These are phyloP conservation scores for Eupithecia dodoneata DNA, from an alignment of 2,888 invertebrate species.

Conservation along the genomic window DNA sequence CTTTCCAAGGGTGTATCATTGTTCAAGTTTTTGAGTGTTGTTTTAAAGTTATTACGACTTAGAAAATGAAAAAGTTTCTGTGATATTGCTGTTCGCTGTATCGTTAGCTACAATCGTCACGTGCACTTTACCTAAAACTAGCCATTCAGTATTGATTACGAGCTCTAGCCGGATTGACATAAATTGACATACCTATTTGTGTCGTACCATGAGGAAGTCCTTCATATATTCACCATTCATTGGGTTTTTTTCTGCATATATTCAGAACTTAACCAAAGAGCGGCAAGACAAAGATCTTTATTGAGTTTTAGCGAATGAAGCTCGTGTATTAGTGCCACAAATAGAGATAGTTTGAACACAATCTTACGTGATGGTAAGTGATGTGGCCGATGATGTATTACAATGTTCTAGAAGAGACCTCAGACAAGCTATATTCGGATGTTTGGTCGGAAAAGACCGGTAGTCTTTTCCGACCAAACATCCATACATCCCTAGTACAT, in stretches of 20 bases:
- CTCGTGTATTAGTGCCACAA: not conserved
- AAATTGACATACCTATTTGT: too few relatives aligned
- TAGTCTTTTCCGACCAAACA: conserved; percentile 10
- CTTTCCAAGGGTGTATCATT: not conserved
- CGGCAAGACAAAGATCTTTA: too few relatives aligned
- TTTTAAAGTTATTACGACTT: not conserved
- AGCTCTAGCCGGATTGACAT: not conserved
- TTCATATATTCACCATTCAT: not conserved
- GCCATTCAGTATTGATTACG: not conserved
- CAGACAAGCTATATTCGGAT: too few relatives aligned
- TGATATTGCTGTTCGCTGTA: not conserved
- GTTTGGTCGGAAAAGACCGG: too few relatives aligned
- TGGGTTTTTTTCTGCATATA: not conserved
- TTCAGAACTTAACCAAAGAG: not conserved
- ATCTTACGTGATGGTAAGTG: not conserved
- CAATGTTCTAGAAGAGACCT: not conserved
- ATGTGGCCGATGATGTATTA: not conserved
- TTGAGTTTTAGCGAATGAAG: not conserved
- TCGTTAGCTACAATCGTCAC: too few relatives aligned
- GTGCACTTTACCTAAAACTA: too few relatives aligned
- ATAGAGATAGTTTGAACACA: not conserved
- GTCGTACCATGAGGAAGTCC: not conserved
- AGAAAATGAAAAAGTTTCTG: not conserved
- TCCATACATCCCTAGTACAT: conserved; percentile 15
- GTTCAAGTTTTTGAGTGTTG: not conserved